phyloP scores from a whole-genome alignment of 2,113 vertebrate species.

The Entelurus aequoreus region DNA sequence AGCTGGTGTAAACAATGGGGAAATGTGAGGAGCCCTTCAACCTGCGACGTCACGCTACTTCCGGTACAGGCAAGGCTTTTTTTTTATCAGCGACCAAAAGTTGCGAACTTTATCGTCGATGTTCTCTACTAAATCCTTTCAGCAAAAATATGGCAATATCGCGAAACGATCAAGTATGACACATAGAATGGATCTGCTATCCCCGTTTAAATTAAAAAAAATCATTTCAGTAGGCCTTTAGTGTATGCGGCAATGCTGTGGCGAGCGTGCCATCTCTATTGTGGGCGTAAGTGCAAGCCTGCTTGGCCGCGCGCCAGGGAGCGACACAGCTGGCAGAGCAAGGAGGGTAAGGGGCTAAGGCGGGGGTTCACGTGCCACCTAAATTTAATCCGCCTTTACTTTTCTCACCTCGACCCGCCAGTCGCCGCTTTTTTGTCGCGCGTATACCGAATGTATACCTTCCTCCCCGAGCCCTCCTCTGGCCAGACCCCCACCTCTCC shows the following conservation, averaged over 20 bases:
- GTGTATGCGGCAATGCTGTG: slow-evolving; percentile 34
- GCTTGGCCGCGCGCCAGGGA: slow-evolving; percentile 42
- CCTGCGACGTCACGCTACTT: too few relatives aligned
- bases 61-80: too few relatives aligned
- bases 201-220: too few relatives aligned
- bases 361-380: slow-evolving; percentile 27
- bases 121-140: too few relatives aligned
- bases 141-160: too few relatives aligned
- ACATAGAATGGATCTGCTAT: too few relatives aligned
- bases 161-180: too few relatives aligned
- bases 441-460: neutral
- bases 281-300: slow-evolving; percentile 23
- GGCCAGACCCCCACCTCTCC: slow-evolving; percentile 22
- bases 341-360: neutral
- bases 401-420: slow-evolving; percentile 5
- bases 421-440: neutral
- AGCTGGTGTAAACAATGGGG: too few relatives aligned
- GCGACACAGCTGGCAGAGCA: slow-evolving; percentile 32
- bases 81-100: too few relatives aligned
- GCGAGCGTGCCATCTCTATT: slow-evolving; percentile 10
- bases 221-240: too few relatives aligned
- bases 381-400: slow-evolving; percentile 6
- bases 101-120: too few relatives aligned
- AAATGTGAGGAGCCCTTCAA: too few relatives aligned
- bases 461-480: slow-evolving; percentile 7